Conservation (phyloP, 2,888 invertebrate genomes). For the Drosophila mayaguana region DNA sequence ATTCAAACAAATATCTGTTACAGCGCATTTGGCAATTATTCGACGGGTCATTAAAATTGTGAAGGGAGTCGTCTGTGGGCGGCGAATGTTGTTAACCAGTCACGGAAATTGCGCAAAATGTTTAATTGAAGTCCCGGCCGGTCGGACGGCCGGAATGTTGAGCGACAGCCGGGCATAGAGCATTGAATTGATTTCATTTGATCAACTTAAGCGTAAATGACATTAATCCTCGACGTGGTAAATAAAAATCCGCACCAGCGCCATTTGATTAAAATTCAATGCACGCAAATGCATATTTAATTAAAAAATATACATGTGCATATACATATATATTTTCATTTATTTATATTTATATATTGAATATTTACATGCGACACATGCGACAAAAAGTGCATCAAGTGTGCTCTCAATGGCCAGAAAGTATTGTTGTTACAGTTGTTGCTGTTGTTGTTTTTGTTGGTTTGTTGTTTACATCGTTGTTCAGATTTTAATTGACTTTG, state of each 20-base stretch:
- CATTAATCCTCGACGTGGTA: constrained; percentile 38
- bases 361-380: constrained; percentile 41
- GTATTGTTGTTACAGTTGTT: constrained; percentile 23
- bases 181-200: constrained; percentile 41
- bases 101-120: constrained; percentile 32
- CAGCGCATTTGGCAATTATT: constrained; percentile 18
- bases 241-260: constrained; percentile 49
- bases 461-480: constrained; percentile 68
- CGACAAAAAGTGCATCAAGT: constrained; percentile 51
- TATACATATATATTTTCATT: neutral
- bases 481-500: constrained; percentile 74
- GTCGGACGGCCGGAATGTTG: constrained; percentile 7
- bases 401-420: constrained; percentile 37
- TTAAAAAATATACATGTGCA: constrained; percentile 54
- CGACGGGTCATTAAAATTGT: constrained; percentile 38
- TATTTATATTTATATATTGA: constrained; percentile 16
- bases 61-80: constrained; percentile 11
- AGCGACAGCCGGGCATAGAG: neutral
- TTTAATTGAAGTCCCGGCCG: constrained; percentile 47
- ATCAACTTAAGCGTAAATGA: constrained; percentile 29
- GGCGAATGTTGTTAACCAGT: constrained; percentile 29
- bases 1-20: constrained; percentile 37
- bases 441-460: constrained; percentile 26
- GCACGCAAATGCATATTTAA: constrained; percentile 72
- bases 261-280: constrained; percentile 73